Conservation (phyloP, 2,888 invertebrate genomes). For the Parelbella ahira region DNA sequence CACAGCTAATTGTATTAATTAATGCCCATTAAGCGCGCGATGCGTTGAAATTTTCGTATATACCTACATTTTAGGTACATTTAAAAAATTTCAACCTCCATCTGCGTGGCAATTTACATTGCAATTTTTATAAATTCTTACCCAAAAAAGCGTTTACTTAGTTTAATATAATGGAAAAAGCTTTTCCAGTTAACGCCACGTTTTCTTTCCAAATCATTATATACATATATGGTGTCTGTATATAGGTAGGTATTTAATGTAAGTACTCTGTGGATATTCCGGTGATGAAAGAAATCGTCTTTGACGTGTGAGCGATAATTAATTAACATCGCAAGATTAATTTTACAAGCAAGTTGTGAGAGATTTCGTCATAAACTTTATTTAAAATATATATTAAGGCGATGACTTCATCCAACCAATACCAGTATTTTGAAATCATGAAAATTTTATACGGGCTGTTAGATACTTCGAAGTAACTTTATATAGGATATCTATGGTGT, state of each 20-base stretch:
- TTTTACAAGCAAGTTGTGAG: conserved; percentile 18
- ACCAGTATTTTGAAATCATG: neutral
- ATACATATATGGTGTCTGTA: no score
- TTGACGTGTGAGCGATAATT: conserved; percentile 15
- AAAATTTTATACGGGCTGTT: no score
- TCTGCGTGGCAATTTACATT: conserved; percentile 26
- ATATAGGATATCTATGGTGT: no score
- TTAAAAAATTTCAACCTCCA: conserved; percentile 45
- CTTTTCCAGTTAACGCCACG: no score
- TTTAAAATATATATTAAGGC: conserved; percentile 13
- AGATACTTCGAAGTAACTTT: no score
- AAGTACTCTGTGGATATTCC: no score
- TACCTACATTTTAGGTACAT: conserved; percentile 46
- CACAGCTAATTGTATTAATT: conserved; percentile 78
- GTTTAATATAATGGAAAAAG: no score
- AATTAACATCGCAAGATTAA: conserved; percentile 16
- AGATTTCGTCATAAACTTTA: conserved; percentile 14
- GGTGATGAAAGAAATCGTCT: conserved; percentile 10
- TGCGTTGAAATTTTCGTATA: conserved; percentile 56
- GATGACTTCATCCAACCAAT: conserved; percentile 14
- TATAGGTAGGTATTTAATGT: conserved; percentile 1
- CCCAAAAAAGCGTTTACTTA: conserved; percentile 4
- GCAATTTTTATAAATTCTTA: conserved; percentile 7
- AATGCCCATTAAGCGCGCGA: conserved; percentile 71
- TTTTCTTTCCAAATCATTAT: no score